Evolutionary conservation across 2,888 invertebrate genomes (phyloP).

Genomic region (Cryptops parisi): DNA sequence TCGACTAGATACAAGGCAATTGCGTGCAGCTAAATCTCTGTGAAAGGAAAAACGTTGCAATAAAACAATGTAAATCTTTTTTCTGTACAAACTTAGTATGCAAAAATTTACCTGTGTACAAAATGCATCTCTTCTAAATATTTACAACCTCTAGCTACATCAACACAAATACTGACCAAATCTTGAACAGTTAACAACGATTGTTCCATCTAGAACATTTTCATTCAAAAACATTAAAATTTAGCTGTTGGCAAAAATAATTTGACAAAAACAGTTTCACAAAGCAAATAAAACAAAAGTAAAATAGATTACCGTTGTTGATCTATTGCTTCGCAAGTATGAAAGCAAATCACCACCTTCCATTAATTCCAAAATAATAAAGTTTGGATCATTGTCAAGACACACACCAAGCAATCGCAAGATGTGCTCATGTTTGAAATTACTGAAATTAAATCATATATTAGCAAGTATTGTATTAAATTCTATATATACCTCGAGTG

Average conservation of each 20-base stretch:
- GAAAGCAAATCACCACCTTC: conserved; percentile 88
- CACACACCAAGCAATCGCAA: conserved; percentile 85
- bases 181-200: conserved; percentile 55
- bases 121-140: conserved; percentile 96
- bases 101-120: conserved; percentile 67
- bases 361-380: conserved; percentile 94
- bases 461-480: not conserved
- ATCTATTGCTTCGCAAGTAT: conserved; percentile 68
- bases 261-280: not conserved
- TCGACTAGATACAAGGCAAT: conserved; percentile 60
- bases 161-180: conserved; percentile 80
- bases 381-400: conserved; percentile 80
- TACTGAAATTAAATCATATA: conserved; percentile 35
- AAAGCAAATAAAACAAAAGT: not conserved
- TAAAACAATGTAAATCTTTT: no score
- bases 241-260: not conserved
- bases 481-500: not conserved
- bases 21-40: conserved; percentile 80
- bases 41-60: conserved; percentile 13
- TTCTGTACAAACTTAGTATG: no score
- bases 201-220: conserved; percentile 18
- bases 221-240: no score
- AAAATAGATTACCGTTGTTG: conserved; percentile 44
- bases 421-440: conserved; percentile 94
- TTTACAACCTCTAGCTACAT: conserved; percentile 87